Percentiles rank a stretch among this genome's conserved stretches.
These are phyloP conservation scores for Gibbula magus DNA, from an alignment of 2,888 invertebrate genomes.

Conservation along the genomic window DNA sequence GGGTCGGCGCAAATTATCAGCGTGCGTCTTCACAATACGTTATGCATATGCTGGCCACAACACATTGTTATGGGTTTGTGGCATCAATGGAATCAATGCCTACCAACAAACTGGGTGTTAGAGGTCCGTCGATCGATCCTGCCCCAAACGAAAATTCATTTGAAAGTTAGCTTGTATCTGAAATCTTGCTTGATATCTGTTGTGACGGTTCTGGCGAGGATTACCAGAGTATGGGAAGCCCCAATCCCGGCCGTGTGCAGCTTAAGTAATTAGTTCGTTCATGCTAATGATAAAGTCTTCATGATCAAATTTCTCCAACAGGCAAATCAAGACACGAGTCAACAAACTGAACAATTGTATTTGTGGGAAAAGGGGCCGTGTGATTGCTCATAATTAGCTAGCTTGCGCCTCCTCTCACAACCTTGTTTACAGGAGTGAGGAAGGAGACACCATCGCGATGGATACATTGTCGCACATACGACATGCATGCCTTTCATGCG, in stretches of 20 bases:
- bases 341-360: constrained; percentile 21
- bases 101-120: constrained; percentile 26
- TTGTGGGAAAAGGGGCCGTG: constrained; percentile 10
- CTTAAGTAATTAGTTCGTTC: constrained; percentile 17
- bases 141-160: constrained; percentile 4
- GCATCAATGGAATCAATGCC: constrained; percentile 32
- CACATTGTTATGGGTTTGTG: neutral
- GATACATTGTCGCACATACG: no score
- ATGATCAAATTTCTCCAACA: constrained; percentile 14
- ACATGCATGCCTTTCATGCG: no score
- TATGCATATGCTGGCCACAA: constrained; percentile 21
- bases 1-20: neutral
- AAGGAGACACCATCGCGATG: neutral
- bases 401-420: neutral
- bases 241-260: neutral
- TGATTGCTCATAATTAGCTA: constrained; percentile 7
- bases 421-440: constrained; percentile 6
- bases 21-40: constrained; percentile 2
- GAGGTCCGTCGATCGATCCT: neutral
- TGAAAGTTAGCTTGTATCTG: constrained; percentile 5
- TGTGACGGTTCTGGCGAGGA: neutral
- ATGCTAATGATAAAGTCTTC: constrained; percentile 13
- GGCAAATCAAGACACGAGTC: constrained; percentile 6
- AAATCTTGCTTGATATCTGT: constrained; percentile 8
- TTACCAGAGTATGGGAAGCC: neutral